Base-by-base conservation (phyloP, 2,797 vertebrate genomes). In the Chrysocyon brachyurus region DNA sequence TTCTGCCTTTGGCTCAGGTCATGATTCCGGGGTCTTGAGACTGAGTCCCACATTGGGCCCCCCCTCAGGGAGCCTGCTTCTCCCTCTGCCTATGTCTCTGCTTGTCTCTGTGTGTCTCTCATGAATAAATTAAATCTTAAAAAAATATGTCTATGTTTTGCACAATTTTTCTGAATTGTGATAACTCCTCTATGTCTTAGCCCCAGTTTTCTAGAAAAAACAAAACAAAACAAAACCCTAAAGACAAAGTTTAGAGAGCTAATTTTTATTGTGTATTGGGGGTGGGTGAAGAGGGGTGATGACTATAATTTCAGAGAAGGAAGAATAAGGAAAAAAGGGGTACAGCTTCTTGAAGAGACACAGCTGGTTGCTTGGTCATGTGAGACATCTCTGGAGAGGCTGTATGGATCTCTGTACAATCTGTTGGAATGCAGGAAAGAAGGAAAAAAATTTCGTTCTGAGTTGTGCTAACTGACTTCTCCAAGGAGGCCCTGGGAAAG, bases 201-300 rank as follows among this genome's bases (percentile, higher is more conserved):
- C 64, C 54, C 54, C 17, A 26, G 66, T 85, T 94, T 61, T 70
- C 73, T 56, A 78, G 66, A 75, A 92, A 89, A 81, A 95, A 95
- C 5, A 40, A 40, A 40, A 40, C 40, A 40, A 3, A 52, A 52
- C 4, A 46, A 46, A 46, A 46, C 40, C 40, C 40, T 83, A 21
- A 21, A 77, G 54, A 94, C 63, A 83, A 91, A 46, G 16, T 28
- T 87, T 40, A 70, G 5, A 24, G 28, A 87, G 6, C 5, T 91
- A 28, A 24, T 91, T 68, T 87, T 87, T 52, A 68, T 10, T 52
- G 49, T 57, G 36, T 6, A 1, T 15, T 31, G 21, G 49, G 2
- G 8, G 2, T 31, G 19, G 19, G 24, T 56, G 31, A 33, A 70
- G 61, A 91, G 26, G 78, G 8, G 4, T 59, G 66, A 63, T 54